Base-by-base conservation (phyloP, 2,797 vertebrate species). In the Ciconia nigra region DNA sequence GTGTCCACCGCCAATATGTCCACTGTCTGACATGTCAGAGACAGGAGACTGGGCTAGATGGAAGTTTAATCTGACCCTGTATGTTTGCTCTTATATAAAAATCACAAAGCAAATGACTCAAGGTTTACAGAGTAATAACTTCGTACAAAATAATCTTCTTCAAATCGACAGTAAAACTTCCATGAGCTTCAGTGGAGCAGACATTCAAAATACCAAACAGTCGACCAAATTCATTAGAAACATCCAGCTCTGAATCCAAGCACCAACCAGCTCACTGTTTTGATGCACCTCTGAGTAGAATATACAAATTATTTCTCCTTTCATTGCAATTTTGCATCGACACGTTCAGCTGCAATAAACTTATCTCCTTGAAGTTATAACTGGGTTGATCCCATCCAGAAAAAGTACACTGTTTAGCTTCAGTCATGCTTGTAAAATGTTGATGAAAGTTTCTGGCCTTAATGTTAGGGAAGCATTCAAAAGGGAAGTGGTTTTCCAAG, bases 401-500 rank as follows among this genome's bases (percentile, higher is more conserved):
- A 80, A 57, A 94, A 94, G 49, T 51, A 73, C 39, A 15, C 69
- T 94, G 73, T 25, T 95, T 41, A 76, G 19, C 61, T 94, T 96
- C 87, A 96, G 95, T 77, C 71, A 78, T 86, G 78, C 83, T 83
- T 91, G 9, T 79, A 95, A 95, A 97, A 93, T 42, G 66, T 58
- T 90, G 77, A 83, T 94, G 85, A 92, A 96, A 83, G 74, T 88
- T 91, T 95, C 83, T 97, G 90, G 65, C 58, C 67, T 55, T 85
- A 73, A 74, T 67, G 47, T 79, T 92, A 73, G 31, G 55, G 83
- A 91, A 82, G 15, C 12, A 83, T 87, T 94, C 72, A 80, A 79
- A 89, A 93, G 49, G 81, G 91, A 97, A 92, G 80, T 93, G 87
- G 80, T 92, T 94, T 94, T 67, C 37, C 42, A 92, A 94, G 58